Conservation (phyloP, 2,888 invertebrate genomes). For the Leucophora obtusa region DNA sequence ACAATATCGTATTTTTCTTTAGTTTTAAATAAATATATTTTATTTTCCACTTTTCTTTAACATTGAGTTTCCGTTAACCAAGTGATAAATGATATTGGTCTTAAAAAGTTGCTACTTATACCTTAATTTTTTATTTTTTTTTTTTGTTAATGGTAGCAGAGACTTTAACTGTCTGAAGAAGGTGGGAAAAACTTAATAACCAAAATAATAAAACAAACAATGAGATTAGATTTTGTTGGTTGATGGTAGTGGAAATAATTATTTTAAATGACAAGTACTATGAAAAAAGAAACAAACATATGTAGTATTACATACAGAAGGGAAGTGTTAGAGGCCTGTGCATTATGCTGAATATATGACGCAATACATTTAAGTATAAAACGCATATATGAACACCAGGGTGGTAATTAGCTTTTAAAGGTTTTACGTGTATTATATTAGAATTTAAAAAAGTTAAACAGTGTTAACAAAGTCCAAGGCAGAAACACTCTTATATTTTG, state of each 20-base stretch:
- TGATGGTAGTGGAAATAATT: constrained; percentile 38
- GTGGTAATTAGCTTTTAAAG: too few relatives aligned
- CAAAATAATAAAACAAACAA: constrained; percentile 10
- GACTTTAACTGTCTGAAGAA: neutral
- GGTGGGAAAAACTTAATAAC: constrained; percentile 25
- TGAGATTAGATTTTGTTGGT: constrained; percentile 35
- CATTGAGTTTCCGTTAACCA: constrained; percentile 8
- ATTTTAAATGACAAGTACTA: constrained; percentile 21
- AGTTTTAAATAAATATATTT: constrained; percentile 14
- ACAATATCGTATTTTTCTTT: constrained; percentile 9
- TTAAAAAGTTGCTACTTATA: neutral
- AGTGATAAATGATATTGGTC: constrained; percentile 38
- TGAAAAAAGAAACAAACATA: neutral
- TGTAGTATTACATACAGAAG: neutral
- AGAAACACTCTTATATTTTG: too few relatives aligned
- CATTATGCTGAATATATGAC: neutral
- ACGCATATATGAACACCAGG: too few relatives aligned
- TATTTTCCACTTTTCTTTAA: constrained; percentile 17
- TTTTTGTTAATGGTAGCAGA: neutral
- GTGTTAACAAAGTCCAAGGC: too few relatives aligned
- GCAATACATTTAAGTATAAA: neutral
- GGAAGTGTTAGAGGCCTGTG: neutral
- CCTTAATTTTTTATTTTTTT: neutral
- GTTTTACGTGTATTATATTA: too few relatives aligned
- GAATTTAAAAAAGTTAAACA: too few relatives aligned